A percentile compares a stretch with the other conserved stretches of the same genome.
Evolutionary conservation across 2,888 invertebrate genomes (phyloP).

Genomic region (Philopedon plagiatum): DNA sequence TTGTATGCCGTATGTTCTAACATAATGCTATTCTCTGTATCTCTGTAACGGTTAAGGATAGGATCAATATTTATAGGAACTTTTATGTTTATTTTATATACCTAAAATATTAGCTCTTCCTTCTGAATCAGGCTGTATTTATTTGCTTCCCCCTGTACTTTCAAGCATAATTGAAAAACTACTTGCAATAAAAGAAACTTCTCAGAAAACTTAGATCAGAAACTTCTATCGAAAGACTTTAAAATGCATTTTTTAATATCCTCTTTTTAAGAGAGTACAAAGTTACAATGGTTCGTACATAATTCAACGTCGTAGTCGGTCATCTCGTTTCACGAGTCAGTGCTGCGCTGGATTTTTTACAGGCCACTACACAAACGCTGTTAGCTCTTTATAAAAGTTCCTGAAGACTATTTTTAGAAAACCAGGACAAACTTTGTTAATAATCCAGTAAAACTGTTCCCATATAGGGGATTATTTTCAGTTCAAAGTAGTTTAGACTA

Average conservation of each 20-base stretch:
- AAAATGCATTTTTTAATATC: neutral
- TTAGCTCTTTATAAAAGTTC: slow-evolving; percentile 34
- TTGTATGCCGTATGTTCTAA: too few species aligned
- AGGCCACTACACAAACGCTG: slow-evolving; percentile 35
- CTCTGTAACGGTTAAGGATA: too few species aligned
- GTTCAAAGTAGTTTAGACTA: too few species aligned
- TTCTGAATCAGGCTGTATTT: too few species aligned
- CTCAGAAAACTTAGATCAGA: too few species aligned
- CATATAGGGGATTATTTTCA: neutral
- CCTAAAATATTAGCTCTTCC: too few species aligned
- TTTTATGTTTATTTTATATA: too few species aligned
- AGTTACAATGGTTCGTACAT: slow-evolving; percentile 16
- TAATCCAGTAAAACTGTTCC: slow-evolving; percentile 34
- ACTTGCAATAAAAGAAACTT: too few species aligned
- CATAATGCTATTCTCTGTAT: too few species aligned
- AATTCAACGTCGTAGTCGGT: slow-evolving; percentile 23
- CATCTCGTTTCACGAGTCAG: slow-evolving; percentile 32
- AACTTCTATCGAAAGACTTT: neutral
- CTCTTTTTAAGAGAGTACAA: neutral
- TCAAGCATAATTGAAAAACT: too few species aligned
- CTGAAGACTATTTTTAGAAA: slow-evolving; percentile 39
- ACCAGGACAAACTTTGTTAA: slow-evolving; percentile 10
- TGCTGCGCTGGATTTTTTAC: slow-evolving; percentile 33
- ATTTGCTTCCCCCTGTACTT: too few species aligned
- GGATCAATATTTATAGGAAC: too few species aligned